A percentile compares a stretch with the other conserved stretches of the same genome.
These are phyloP conservation scores for Hermaeophaga mercurialis DNA, from an alignment of 2,888 invertebrate genomes.

Conservation along the genomic window DNA sequence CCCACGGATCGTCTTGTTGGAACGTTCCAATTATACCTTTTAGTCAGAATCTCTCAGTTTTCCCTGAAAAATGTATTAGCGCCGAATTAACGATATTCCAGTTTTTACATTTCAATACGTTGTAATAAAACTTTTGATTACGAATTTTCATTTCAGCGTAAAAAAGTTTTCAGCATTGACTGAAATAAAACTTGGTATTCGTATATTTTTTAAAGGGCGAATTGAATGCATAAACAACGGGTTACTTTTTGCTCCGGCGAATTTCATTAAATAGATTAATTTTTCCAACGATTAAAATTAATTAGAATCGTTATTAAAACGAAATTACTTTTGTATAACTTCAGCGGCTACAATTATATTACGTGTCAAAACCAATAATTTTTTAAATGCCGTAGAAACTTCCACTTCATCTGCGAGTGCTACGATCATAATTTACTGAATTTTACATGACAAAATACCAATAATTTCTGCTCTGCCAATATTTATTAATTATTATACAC, in stretches of 20 bases:
- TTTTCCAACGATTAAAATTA: not conserved
- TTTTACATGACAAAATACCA: no score
- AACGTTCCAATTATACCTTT: conserved; percentile 5
- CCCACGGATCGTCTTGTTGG: not conserved
- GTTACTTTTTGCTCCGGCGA: not conserved
- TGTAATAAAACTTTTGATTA: conserved; percentile 20
- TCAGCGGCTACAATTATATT: no score
- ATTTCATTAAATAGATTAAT: not conserved
- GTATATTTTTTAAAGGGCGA: not conserved
- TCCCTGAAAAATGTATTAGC: conserved; percentile 12
- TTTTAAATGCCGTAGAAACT: no score
- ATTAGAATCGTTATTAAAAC: not conserved
- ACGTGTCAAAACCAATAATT: no score
- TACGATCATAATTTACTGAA: no score
- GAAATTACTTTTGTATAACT: no score
- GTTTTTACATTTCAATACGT: conserved; percentile 16
- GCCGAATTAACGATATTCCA: conserved; percentile 16
- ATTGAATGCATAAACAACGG: not conserved
- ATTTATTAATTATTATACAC: no score
- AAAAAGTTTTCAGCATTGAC: conserved; percentile 6
- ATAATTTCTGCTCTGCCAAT: no score
- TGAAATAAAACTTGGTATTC: conserved; percentile 3
- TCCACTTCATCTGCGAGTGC: no score
- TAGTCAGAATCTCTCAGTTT: not conserved
- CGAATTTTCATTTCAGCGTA: conserved; percentile 15